These are phyloP conservation scores for Larimichthys crocea DNA, from an alignment of 2,113 vertebrate species.

Conservation along the genomic window DNA sequence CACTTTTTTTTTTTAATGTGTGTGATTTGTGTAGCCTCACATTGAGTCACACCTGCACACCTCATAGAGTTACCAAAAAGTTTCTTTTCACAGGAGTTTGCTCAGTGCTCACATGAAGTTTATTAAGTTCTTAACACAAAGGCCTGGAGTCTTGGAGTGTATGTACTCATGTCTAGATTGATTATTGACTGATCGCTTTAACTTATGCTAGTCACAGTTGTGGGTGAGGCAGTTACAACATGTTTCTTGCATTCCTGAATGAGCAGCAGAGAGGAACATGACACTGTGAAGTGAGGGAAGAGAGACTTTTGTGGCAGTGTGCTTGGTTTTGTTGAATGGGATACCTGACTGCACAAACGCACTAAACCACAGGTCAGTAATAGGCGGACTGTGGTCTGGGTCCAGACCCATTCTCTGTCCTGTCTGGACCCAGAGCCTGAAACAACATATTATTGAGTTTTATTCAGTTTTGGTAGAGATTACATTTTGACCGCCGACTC, in stretches of 20 bases:
- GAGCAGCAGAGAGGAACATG: conserved; percentile 13
- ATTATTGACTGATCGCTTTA: conserved; percentile 8
- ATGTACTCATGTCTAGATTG: not conserved
- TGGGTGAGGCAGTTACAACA: not conserved
- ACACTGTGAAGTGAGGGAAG: not conserved
- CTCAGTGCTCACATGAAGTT: not conserved
- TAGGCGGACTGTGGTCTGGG: no score
- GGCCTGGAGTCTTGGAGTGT: not conserved
- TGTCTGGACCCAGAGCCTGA: no score
- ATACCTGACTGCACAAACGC: not conserved
- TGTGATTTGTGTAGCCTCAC: conserved; percentile 24
- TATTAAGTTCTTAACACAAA: not conserved
- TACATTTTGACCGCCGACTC: no score
- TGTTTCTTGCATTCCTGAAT: conserved; percentile 15
- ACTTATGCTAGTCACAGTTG: conserved; percentile 5
- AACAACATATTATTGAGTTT: no score
- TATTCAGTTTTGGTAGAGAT: no score
- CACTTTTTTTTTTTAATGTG: conserved; percentile 23
- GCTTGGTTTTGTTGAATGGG: not conserved
- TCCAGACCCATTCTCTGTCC: no score
- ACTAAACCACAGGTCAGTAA: not conserved
- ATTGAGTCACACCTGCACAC: conserved; percentile 8
- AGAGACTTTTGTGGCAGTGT: not conserved
- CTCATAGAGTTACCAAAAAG: conserved; percentile 5
- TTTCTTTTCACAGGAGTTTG: not conserved